These are phyloP conservation scores for Muscidifurax raptorellus DNA, from an alignment of 1,140 invertebrate genomes.

Conservation along the genomic window DNA sequence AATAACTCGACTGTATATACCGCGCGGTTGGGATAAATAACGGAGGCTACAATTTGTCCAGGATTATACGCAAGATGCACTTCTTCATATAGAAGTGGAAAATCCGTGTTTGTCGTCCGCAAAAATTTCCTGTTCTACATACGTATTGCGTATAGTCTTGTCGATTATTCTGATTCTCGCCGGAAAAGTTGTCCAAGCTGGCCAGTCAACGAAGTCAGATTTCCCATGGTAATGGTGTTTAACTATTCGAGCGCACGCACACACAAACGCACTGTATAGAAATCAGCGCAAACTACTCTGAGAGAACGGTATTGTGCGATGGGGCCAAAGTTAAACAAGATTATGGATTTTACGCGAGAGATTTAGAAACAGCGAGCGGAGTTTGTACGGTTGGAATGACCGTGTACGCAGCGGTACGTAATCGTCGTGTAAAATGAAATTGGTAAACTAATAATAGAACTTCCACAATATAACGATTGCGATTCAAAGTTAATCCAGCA, in stretches of 20 bases:
- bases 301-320: background rate
- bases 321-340: background rate
- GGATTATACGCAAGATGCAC: constrained; percentile 1
- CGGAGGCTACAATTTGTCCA: background rate
- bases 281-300: background rate
- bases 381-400: background rate
- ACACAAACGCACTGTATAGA: background rate
- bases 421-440: too few relatives aligned
- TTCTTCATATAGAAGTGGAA: background rate
- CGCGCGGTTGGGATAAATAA: background rate
- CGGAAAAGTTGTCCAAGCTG: too few relatives aligned
- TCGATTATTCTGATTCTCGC: too few relatives aligned
- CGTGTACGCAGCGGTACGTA: too few relatives aligned
- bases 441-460: background rate
- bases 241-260: background rate
- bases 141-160: too few relatives aligned
- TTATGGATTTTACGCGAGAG: background rate
- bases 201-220: background rate
- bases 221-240: background rate
- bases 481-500: too few relatives aligned
- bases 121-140: background rate
- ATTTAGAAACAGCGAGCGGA: background rate
- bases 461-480: background rate
- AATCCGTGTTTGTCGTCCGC: background rate
- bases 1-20: background rate